Evolutionary conservation across 2,888 invertebrate species (phyloP), one percentile per base, ranked within the genome.

Genomic region (Orchestes rusci): DNA sequence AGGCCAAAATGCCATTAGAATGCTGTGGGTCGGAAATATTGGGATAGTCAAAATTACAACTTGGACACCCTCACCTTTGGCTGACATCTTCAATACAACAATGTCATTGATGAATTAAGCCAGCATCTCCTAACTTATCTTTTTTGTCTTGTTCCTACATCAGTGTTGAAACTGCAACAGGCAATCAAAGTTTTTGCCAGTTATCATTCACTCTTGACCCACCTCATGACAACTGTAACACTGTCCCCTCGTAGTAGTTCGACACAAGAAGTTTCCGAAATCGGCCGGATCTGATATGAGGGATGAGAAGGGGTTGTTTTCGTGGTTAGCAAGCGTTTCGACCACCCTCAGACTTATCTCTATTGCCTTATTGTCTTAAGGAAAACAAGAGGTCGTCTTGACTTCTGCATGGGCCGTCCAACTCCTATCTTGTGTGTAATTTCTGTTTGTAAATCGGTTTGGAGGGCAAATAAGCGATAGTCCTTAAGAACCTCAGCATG

Each of bases 211-310:
- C n/a, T 27, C 30, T 45, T 37, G 36, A 17, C 33, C 42, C 46
- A 46, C 46, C 57, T 60, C 59, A 60, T 64, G 64, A 63, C 64
- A 63, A 63, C 63, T 59, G 52, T 60, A n/a, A n/a, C n/a, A n/a
- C 37, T 36, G 63, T 64, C 64, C 65, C 64, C 61, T n/a, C n/a
- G n/a, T n/a, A n/a, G n/a, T n/a, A 63, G 60, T 64, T 61, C 62
- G 64, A 60, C 61, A n/a, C n/a, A n/a, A n/a, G n/a, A 61, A 64
- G 62, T 62, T 63, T 58, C 61, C 58, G 36, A 43, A 46, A 43
- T 46, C 50, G 46, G 58, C 60, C 61, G 62, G 62, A 65, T 64
- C 64, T 59, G 63, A 65, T 64, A 63, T 57, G 59, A 59, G 58
- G 60, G 60, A 62, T 61, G 64, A 66, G 12, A n/a, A 65, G 65